Percentiles rank a stretch among this genome's conserved stretches.
Evolutionary conservation across 2,797 vertebrate genomes (phyloP).

Genomic region (Mus caroli): DNA sequence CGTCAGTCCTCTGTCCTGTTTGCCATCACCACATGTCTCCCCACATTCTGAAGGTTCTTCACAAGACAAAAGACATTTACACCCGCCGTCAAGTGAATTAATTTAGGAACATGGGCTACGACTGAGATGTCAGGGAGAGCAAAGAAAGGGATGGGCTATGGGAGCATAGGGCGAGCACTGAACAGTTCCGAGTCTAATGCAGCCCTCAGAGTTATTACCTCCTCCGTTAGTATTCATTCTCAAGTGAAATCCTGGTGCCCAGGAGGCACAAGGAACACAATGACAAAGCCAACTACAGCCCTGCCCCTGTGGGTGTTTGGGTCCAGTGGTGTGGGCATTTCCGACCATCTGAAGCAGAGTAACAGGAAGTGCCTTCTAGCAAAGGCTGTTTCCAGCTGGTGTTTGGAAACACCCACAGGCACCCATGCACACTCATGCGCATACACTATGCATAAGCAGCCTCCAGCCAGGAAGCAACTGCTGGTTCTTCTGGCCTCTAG

Average conservation of each 20-base stretch:
- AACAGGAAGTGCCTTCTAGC: constrained; percentile 35
- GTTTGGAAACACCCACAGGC: constrained; percentile 31
- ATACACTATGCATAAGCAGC: constrained; percentile 54
- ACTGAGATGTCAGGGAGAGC: constrained; percentile 23
- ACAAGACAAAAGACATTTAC: constrained; percentile 36
- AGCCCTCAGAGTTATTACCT: constrained; percentile 50
- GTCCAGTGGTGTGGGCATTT: neutral
- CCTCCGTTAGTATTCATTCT: constrained; percentile 27
- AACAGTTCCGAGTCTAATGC: neutral
- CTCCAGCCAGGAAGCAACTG: constrained; percentile 59
- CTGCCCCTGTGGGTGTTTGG: neutral
- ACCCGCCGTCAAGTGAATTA: neutral
- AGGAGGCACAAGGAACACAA: neutral
- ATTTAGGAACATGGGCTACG: neutral
- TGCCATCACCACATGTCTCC: neutral
- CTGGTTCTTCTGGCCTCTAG: constrained; percentile 67
- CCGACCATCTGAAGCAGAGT: neutral
- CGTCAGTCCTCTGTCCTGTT: neutral
- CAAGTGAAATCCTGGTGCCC: constrained; percentile 19
- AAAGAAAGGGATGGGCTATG: neutral
- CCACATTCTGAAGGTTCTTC: neutral
- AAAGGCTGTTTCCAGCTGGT: constrained; percentile 50
- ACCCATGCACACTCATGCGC: constrained; percentile 55
- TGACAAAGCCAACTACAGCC: constrained; percentile 7
- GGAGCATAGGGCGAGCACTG: neutral